These are phyloP conservation scores for Galerucella nymphaeae DNA, from an alignment of 2,888 invertebrate genomes.

Conservation along the genomic window DNA sequence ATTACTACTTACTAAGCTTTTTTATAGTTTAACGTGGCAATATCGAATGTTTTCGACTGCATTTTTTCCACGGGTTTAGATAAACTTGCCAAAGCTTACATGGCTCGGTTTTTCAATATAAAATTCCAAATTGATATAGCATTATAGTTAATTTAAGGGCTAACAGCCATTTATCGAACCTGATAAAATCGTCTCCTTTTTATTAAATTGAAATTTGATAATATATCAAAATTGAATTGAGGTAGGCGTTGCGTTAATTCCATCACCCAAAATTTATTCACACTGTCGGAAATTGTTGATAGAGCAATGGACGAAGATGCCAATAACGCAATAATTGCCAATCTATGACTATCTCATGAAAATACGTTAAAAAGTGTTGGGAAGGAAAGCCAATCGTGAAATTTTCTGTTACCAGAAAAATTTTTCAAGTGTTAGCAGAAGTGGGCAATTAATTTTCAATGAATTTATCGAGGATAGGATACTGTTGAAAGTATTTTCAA, in stretches of 20 bases:
- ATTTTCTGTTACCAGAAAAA: constrained; percentile 19
- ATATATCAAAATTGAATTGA: constrained; percentile 45
- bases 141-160: constrained; percentile 4
- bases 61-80: no score
- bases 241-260: constrained; percentile 55
- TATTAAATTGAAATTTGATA: constrained; percentile 24
- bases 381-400: constrained; percentile 5
- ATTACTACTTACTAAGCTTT: no score
- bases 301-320: constrained; percentile 51
- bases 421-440: constrained; percentile 7
- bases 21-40: no score
- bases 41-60: no score
- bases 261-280: constrained; percentile 51
- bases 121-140: not conserved
- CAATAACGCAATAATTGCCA: constrained; percentile 54
- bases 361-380: constrained; percentile 33
- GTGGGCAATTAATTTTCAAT: constrained; percentile 21
- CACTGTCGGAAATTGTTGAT: constrained; percentile 52
- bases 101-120: no score
- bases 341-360: constrained; percentile 50
- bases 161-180: constrained; percentile 19
- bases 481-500: constrained; percentile 1
- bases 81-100: no score
- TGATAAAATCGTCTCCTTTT: constrained; percentile 25
- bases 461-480: not conserved